Evolutionary conservation across 2,888 invertebrate genomes (phyloP).

Genomic region (Synanthedon formicaeformis): DNA sequence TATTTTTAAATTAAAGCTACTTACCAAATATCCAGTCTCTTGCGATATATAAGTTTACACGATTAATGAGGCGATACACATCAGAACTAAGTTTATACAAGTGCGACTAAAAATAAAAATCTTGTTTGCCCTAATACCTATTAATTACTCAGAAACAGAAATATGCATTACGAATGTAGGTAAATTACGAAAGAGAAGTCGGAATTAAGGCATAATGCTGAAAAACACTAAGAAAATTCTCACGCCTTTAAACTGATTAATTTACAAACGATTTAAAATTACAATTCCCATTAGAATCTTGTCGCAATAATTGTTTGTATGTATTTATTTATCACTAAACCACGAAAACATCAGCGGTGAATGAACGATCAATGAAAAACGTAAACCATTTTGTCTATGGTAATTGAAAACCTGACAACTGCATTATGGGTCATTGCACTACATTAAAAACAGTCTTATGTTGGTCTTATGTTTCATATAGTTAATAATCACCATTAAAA

Average conservation of each 20-base stretch:
- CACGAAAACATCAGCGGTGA: constrained; percentile 69
- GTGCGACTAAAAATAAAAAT: constrained; percentile 13
- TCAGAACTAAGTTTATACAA: constrained; percentile 11
- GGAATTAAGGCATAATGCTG: constrained; percentile 38
- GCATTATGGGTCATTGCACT: constrained; percentile 11
- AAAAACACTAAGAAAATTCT: not conserved
- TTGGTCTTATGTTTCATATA: not conserved
- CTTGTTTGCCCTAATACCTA: constrained; percentile 35
- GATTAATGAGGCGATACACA: constrained; percentile 35
- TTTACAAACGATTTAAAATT: constrained; percentile 36
- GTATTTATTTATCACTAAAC: constrained; percentile 62
- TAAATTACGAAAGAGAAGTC: constrained; percentile 50
- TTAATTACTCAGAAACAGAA: constrained; percentile 57
- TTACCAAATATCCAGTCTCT: constrained; percentile 47
- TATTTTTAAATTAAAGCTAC: constrained; percentile 25
- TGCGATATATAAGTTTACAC: constrained; percentile 29
- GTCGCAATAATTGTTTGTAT: constrained; percentile 51
- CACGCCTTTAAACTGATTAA: too few species aligned
- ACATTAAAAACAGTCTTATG: not conserved
- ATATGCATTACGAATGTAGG: constrained; percentile 52
- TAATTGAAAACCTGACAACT: constrained; percentile 23
- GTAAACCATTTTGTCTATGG: constrained; percentile 39
- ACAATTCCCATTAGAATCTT: constrained; percentile 17
- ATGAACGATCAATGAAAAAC: constrained; percentile 64
- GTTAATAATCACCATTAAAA: not conserved